Percentiles rank a stretch among this genome's conserved stretches.
Evolutionary conservation across 2,113 vertebrate species (phyloP).

Genomic region (Syngnathus floridae): DNA sequence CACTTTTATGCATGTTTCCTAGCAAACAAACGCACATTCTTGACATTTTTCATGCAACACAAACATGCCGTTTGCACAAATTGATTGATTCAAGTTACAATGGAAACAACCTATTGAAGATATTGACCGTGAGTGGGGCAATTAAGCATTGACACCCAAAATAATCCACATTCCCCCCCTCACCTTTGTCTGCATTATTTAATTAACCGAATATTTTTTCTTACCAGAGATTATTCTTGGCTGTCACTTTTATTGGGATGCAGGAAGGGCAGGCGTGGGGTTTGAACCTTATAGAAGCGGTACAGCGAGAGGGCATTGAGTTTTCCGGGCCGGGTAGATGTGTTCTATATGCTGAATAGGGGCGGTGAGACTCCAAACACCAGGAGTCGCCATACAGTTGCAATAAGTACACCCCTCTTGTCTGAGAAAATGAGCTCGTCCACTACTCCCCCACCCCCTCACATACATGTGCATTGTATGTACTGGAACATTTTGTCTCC

Average conservation of each 20-base stretch:
- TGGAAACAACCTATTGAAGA: not conserved
- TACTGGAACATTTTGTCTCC: slow-evolving; percentile 9
- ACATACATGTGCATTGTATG: not conserved
- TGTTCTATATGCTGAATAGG: slow-evolving; percentile 13
- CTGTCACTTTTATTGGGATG: not conserved
- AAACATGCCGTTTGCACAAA: not conserved
- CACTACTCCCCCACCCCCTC: not conserved
- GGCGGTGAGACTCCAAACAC: slow-evolving; percentile 37
- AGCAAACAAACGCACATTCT: not conserved
- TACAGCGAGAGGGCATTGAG: too few relatives aligned
- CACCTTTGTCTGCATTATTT: not conserved
- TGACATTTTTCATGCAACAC: not conserved
- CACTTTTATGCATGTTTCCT: not conserved
- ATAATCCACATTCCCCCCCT: not conserved
- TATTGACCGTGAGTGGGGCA: not conserved
- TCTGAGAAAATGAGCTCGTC: slow-evolving; percentile 31
- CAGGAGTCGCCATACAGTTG: not conserved
- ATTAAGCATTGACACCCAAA: not conserved
- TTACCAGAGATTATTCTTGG: not conserved
- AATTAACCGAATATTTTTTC: not conserved
- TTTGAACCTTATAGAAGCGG: not conserved
- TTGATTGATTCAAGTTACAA: not conserved
- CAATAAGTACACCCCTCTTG: slow-evolving; percentile 1
- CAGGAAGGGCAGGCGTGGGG: not conserved
- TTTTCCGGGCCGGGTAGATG: slow-evolving; percentile 20